Percentiles rank a stretch among this genome's conserved stretches.
phyloP scores from a whole-genome alignment of 2,797 vertebrate genomes.

The Channallabes apus region DNA sequence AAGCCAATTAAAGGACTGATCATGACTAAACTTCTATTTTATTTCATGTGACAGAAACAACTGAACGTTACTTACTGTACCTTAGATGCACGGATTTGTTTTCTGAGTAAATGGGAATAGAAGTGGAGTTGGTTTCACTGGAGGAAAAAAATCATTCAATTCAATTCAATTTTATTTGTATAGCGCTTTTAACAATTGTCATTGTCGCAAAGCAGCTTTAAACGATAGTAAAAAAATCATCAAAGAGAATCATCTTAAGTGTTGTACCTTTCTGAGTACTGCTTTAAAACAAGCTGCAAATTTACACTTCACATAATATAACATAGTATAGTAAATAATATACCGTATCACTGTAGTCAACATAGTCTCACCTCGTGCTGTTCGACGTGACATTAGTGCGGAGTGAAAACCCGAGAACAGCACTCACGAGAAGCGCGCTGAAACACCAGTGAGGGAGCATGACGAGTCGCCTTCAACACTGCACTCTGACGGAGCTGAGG shows the following conservation, averaged over 20 bases:
- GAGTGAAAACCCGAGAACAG: neutral
- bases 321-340: no score
- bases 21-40: no score
- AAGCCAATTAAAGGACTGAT: no score
- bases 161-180: no score
- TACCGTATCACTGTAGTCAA: neutral
- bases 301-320: neutral
- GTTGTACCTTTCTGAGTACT: neutral
- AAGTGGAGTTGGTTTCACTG: neutral
- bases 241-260: neutral
- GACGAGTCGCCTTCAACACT: neutral
- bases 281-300: neutral
- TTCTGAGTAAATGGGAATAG: no score
- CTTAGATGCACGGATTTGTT: no score
- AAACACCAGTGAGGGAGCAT: neutral
- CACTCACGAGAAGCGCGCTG: neutral
- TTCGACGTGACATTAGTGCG: neutral
- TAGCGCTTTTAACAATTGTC: no score
- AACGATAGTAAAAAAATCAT: no score
- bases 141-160: no score
- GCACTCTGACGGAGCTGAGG: neutral
- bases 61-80: no score
- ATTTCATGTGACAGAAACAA: no score
- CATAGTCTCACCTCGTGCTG: neutral
- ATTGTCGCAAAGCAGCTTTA: no score